Percentiles rank a stretch among this genome's conserved stretches.
Evolutionary conservation across 1,140 invertebrate genomes (phyloP).

Genomic region (Teleopsis dalmanni): DNA sequence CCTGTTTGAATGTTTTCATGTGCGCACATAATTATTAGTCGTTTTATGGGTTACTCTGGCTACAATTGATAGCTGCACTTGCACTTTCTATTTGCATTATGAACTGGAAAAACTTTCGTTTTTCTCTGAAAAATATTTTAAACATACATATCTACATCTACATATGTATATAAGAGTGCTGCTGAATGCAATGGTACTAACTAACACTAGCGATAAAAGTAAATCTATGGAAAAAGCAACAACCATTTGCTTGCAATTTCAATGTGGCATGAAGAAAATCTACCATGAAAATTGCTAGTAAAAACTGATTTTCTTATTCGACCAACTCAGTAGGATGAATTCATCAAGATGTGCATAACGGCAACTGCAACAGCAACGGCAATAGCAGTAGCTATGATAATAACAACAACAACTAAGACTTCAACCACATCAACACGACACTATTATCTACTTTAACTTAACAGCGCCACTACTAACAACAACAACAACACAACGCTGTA

Average conservation of each 20-base stretch:
- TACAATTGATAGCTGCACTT: conserved; percentile 31
- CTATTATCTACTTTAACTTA: not conserved
- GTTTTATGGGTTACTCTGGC: conserved; percentile 2
- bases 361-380: conserved; percentile 2
- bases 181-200: no score
- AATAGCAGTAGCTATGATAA: conserved; percentile 3
- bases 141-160: no score
- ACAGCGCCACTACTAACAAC: not conserved
- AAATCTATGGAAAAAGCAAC: no score
- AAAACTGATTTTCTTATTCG: not conserved
- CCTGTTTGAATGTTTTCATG: not conserved
- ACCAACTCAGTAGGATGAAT: no score
- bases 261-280: not conserved
- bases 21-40: conserved; percentile 5
- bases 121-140: no score
- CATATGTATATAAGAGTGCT: no score
- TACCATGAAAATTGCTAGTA: conserved; percentile 9
- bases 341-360: conserved; percentile 4
- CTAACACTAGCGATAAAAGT: no score
- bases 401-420: no score
- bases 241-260: not conserved
- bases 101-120: conserved; percentile 45
- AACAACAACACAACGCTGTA: not conserved
- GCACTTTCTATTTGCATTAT: conserved; percentile 45
- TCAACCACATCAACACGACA: no score